Percentiles rank a stretch among this genome's conserved stretches.
phyloP scores from a whole-genome alignment of 2,888 invertebrate genomes.

The Eugnorisma glareosa region DNA sequence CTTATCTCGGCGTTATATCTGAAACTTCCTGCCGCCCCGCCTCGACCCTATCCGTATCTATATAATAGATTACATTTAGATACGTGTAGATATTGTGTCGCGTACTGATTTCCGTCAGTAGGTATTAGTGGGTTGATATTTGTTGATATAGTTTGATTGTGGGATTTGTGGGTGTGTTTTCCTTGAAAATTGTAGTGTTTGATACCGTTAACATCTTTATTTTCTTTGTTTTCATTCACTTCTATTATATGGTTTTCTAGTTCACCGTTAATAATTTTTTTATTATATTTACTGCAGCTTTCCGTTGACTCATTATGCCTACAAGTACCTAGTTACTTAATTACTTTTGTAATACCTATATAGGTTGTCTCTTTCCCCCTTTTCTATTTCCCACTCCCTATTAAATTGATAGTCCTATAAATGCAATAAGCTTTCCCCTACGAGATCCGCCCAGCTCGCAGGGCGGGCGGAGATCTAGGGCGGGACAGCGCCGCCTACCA shows the following conservation, averaged over 20 bases:
- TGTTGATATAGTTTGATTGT: conserved; percentile 49
- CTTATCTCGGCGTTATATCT: conserved; percentile 62
- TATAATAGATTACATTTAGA: conserved; percentile 64
- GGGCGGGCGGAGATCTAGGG: conserved; percentile 76
- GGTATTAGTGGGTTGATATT: conserved; percentile 47
- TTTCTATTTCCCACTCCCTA: conserved; percentile 34
- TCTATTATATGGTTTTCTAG: background rate
- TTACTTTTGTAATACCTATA: background rate
- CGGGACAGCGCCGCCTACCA: conserved; percentile 70
- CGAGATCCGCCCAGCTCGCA: conserved; percentile 71
- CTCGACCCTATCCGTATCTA: conserved; percentile 66
- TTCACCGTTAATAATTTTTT: background rate
- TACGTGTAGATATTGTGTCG: conserved; percentile 53
- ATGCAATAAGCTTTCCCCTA: conserved; percentile 62
- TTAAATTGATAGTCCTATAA: conserved; percentile 57
- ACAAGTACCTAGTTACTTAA: background rate
- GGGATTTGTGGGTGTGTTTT: conserved; percentile 37
- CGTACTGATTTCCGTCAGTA: conserved; percentile 59
- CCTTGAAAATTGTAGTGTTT: conserved; percentile 30
- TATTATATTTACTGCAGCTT: background rate
- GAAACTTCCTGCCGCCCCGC: conserved; percentile 70
- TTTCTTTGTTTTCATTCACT: conserved; percentile 13
- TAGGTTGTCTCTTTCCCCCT: background rate
- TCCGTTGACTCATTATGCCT: background rate
- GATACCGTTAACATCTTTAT: conserved; percentile 27